phyloP scores from a whole-genome alignment of 2,113 vertebrate species.

The Cisticola juncidis region DNA sequence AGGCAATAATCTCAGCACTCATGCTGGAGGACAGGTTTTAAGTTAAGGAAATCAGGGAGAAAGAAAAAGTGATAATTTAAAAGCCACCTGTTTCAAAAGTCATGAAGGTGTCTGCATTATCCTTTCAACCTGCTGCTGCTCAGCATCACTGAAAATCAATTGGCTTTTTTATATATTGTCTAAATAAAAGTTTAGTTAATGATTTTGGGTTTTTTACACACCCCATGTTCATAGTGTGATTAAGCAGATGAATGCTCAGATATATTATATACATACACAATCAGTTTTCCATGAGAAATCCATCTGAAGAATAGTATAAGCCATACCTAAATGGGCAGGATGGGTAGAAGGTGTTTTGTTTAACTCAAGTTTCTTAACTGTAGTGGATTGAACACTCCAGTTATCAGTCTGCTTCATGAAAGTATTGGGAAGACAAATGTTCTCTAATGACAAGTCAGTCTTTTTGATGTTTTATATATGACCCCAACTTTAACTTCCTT shows the following conservation, averaged over 20 bases:
- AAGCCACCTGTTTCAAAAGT: background rate
- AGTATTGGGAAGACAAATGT: background rate
- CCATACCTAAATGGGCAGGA: background rate
- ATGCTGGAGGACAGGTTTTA: background rate
- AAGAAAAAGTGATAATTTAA: background rate
- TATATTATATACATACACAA: background rate
- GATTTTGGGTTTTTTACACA: background rate
- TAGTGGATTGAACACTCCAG: background rate
- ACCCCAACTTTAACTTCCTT: background rate
- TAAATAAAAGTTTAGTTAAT: background rate
- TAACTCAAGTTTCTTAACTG: background rate
- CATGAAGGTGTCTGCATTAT: background rate
- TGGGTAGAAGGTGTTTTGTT: background rate
- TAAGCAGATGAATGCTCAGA: background rate
- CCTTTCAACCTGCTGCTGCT: background rate
- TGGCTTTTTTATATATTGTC: background rate
- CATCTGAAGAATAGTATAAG: background rate
- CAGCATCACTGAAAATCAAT: background rate
- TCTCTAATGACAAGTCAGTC: background rate
- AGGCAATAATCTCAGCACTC: background rate
- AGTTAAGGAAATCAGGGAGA: background rate
- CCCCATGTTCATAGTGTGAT: background rate
- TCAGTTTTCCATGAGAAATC: background rate
- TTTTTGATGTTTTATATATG: background rate
- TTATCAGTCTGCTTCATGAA: background rate